A percentile compares a stretch with the other conserved stretches of the same genome.
Evolutionary conservation across 2,797 vertebrate genomes (phyloP).

Genomic region (Acanthurus lineatus): DNA sequence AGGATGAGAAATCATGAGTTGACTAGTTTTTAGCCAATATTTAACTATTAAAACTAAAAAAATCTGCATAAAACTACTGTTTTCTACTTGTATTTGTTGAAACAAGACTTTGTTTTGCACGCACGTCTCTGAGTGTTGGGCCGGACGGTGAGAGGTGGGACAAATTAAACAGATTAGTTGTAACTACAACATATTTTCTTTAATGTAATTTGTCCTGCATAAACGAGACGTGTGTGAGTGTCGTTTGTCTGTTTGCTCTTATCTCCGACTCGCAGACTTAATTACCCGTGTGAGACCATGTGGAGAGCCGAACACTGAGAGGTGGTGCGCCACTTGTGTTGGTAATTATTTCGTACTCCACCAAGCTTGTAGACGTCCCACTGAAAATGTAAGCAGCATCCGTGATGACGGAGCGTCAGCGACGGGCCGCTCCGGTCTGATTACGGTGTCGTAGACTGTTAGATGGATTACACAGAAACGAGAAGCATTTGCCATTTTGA

Average conservation of each 20-base stretch:
- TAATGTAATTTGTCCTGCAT: constrained; percentile 48
- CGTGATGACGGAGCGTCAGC: constrained; percentile 56
- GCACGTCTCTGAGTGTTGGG: constrained; percentile 16
- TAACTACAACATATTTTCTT: constrained; percentile 45
- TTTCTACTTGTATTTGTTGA: neutral
- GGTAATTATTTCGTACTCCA: constrained; percentile 77
- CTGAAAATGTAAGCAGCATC: constrained; percentile 52
- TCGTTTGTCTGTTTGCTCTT: constrained; percentile 65
- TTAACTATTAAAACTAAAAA: too few species aligned
- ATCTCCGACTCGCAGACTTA: constrained; percentile 74
- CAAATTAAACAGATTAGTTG: constrained; percentile 53
- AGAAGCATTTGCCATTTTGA: constrained; percentile 43
- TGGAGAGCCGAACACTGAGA: constrained; percentile 53
- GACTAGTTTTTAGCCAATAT: too few species aligned
- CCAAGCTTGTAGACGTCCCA: constrained; percentile 60
- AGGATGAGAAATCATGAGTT: too few species aligned
- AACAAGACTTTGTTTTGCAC: constrained; percentile 3
- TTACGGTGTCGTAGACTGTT: constrained; percentile 39
- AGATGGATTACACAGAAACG: constrained; percentile 45
- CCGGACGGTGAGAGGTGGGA: constrained; percentile 13
- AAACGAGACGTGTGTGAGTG: constrained; percentile 49
- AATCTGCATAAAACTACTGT: too few species aligned
- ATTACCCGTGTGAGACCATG: constrained; percentile 68
- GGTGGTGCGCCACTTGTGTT: constrained; percentile 60
- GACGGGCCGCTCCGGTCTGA: constrained; percentile 53